These are phyloP conservation scores for Blastobasis lacticolella DNA, from an alignment of 2,888 invertebrate genomes.

Conservation along the genomic window DNA sequence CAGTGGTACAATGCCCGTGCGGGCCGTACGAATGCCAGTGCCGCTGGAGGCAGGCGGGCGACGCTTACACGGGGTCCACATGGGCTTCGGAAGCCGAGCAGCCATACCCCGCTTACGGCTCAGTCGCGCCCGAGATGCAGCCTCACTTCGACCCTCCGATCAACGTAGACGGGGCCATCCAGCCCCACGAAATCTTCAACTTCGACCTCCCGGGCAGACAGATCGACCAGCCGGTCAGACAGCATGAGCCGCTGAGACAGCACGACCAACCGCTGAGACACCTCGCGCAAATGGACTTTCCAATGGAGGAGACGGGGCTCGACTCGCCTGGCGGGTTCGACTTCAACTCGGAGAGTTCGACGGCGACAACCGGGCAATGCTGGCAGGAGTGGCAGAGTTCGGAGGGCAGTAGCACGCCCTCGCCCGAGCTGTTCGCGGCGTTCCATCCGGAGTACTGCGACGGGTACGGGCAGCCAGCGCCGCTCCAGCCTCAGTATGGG, in stretches of 20 bases:
- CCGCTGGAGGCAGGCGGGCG: slow-evolving; percentile 59
- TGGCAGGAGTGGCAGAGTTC: slow-evolving; percentile 75
- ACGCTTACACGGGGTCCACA: slow-evolving; percentile 43
- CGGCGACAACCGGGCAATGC: slow-evolving; percentile 69
- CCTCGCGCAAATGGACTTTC: slow-evolving; percentile 78
- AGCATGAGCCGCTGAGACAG: slow-evolving; percentile 82
- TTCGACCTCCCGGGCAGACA: slow-evolving; percentile 79
- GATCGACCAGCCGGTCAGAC: slow-evolving; percentile 66
- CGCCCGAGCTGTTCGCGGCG: slow-evolving; percentile 64
- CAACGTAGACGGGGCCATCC: slow-evolving; percentile 37
- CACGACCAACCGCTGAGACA: slow-evolving; percentile 83
- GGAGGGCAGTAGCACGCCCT: slow-evolving; percentile 71
- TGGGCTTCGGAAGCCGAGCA: slow-evolving; percentile 52
- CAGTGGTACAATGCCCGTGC: slow-evolving; percentile 80
- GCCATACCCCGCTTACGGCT: slow-evolving; percentile 40
- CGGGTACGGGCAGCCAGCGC: slow-evolving; percentile 53
- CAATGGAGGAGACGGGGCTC: slow-evolving; percentile 62
- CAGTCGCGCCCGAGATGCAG: no score
- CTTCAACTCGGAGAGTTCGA: slow-evolving; percentile 81
- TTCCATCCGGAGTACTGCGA: slow-evolving; percentile 14
- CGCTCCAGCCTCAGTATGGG: no score
- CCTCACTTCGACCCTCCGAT: no score
- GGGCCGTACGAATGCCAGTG: slow-evolving; percentile 85
- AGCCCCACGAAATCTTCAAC: slow-evolving; percentile 86
- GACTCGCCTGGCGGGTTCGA: slow-evolving; percentile 82